These are phyloP conservation scores for Xestia c-nigrum DNA, from an alignment of 2,888 invertebrate genomes.

Conservation along the genomic window DNA sequence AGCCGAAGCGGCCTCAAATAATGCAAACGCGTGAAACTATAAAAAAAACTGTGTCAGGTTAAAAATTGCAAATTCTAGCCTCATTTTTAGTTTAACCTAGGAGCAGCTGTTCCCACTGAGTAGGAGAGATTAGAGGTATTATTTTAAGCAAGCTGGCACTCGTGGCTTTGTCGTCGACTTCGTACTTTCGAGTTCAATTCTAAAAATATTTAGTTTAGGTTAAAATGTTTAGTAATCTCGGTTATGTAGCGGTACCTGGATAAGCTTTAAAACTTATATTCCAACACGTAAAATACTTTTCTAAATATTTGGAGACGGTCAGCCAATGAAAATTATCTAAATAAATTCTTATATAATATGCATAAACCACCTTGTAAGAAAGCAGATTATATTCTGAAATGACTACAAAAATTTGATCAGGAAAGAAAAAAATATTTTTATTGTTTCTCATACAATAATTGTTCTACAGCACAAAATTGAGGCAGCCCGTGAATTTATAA, in stretches of 20 bases:
- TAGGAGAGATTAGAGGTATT: slow-evolving; percentile 74
- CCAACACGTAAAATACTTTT: neutral
- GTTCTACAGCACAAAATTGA: too few species aligned
- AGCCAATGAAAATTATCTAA: neutral
- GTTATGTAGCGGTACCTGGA: neutral
- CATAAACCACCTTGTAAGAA: neutral
- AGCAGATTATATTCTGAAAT: slow-evolving; percentile 8
- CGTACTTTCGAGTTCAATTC: slow-evolving; percentile 50
- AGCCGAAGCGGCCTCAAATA: slow-evolving; percentile 11
- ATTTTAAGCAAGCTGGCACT: slow-evolving; percentile 68
- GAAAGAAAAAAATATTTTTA: slow-evolving; percentile 46
- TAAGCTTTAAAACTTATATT: neutral
- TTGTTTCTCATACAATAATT: too few species aligned
- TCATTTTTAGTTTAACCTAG: slow-evolving; percentile 60
- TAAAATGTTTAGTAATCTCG: slow-evolving; percentile 36
- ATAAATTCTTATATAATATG: neutral
- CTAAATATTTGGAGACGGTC: neutral
- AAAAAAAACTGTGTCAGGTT: slow-evolving; percentile 39
- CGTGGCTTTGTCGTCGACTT: slow-evolving; percentile 49
- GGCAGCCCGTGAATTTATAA: too few species aligned
- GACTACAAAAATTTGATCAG: slow-evolving; percentile 11
- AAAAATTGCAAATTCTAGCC: slow-evolving; percentile 56
- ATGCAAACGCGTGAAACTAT: slow-evolving; percentile 20
- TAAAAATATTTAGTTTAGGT: slow-evolving; percentile 46
- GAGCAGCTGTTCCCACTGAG: slow-evolving; percentile 68